Evolutionary conservation across 2,113 vertebrate species (phyloP), one percentile per base, ranked within the genome.

Genomic region (Dasyornis broadbenti): DNA sequence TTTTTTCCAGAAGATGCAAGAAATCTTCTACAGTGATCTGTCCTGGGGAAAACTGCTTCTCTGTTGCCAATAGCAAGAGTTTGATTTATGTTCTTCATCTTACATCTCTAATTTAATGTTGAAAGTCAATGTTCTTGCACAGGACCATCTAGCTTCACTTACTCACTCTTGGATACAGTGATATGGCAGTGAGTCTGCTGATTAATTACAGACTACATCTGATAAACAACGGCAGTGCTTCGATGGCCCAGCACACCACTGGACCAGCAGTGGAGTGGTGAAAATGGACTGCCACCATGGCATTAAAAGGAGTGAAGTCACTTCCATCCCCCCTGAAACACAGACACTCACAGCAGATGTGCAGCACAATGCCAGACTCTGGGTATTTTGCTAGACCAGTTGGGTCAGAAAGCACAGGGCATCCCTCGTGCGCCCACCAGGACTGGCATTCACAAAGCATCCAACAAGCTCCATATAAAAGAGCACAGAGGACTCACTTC

Each of bases 41-140:
- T 75, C 64, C 69, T 65, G 49, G 66, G 64, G 31, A 96, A 92
- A 92, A 56, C 40, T 45, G 33, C 61, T 94, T 78, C 72, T 84
- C 57, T 89, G 33, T 71, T 93, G 65, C 60, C 86, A 89, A 49
- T 24, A 84, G 53, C 28, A 87, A 49, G 66, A 90, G 57, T 92
- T 86, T 83, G 80, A 89, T 93, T 94, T 94, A 84, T 75, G 44
- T 77, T 78, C n/a, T 89, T 89, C 57, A 49, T 94, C 79, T 86
- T 64, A 84, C 56, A 63, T 70, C 30, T 80, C 56, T 77, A 88
- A 87, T 93, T 91, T 86, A 89, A 68, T 78, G 65, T 49, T 93
- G 84, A 53, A 92, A 94, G 72, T 59, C 39, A 52, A 1, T 66
- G 64, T 53, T 93, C 86, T 90, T 54, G 42, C 44, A 94, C n/a